phyloP scores from a whole-genome alignment of 2,888 invertebrate genomes.

The Cephus pulcher region DNA sequence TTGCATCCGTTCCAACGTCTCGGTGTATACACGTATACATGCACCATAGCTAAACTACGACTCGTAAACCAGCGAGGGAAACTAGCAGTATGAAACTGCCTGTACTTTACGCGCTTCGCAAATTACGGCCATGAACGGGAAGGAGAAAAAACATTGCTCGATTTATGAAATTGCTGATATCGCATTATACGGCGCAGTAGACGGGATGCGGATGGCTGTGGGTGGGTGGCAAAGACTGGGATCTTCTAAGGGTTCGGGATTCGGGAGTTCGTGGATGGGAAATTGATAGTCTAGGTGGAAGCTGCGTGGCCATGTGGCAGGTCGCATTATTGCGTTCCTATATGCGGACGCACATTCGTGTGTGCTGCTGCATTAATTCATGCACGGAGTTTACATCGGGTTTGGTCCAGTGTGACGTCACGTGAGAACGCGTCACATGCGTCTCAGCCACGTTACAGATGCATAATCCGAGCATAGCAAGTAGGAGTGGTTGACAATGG shows the following conservation, averaged over 20 bases:
- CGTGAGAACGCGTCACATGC: conserved; percentile 60
- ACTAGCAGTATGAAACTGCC: background rate
- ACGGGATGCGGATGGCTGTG: background rate
- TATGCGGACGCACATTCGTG: conserved; percentile 57
- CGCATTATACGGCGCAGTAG: background rate
- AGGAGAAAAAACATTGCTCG: background rate
- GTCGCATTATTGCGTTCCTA: conserved; percentile 53
- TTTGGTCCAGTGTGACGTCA: conserved; percentile 45
- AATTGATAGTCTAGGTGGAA: background rate
- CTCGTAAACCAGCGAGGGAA: background rate
- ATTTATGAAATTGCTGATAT: background rate
- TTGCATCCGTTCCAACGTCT: background rate
- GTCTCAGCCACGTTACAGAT: conserved; percentile 12
- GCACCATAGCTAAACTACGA: background rate
- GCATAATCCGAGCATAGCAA: background rate
- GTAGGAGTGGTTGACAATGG: background rate
- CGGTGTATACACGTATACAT: background rate
- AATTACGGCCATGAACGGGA: background rate
- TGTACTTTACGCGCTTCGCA: background rate
- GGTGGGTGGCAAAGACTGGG: background rate
- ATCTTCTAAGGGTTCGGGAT: background rate
- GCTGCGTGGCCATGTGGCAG: conserved; percentile 46
- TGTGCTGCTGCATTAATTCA: conserved; percentile 62
- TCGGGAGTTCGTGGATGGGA: background rate
- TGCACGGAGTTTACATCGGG: conserved; percentile 42